Base-by-base conservation (phyloP, 1,140 invertebrate species). In the Lordiphosa collinella region DNA sequence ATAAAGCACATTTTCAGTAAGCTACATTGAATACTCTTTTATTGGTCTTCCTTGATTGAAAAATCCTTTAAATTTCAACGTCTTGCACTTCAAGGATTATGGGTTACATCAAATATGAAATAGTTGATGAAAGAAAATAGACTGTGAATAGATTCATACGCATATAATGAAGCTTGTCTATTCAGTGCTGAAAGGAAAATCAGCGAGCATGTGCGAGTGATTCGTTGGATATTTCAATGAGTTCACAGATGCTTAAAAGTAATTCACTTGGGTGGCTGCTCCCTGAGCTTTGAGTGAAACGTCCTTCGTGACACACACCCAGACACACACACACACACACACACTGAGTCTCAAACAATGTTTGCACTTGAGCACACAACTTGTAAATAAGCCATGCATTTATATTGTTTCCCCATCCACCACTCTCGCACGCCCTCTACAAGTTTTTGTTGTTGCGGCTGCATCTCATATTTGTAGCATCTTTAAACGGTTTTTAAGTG, bases 351-450 rank as follows among this genome's bases (percentile, higher is more conserved):
- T 47, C 10, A 41, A 48, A 40, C 49, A 66, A 57, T 55, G 49
- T 54, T 63, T 79, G 43, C 69, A 73, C 68, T 64, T 34, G 59
- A 72, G 63, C 63, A 59, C 57, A 72, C 67, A 79, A 44, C 66
- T 65, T 78, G 53, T 49, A 62, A 67, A 62, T 72, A 78, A 62
- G 67, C 57, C 47, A 57, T 55, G 50, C 60, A 58, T 44, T 67
- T 51, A 35, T 67, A 74, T 67, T 74, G 51, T 56, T 41, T 44
- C 44, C 52, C 31, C 41, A 8, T 32, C 13, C 44, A 25, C 16
- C 43, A 40, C 41, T 12, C 35, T 32, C 18, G 4, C 16, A 4
- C 22, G 18, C 4, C 47, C 10, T 5, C 11, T 10, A 11, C 22
- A 3, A 10, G 11, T 13, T 44, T 22, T 44, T 44, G 40, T 22